Evolutionary conservation across 2,888 invertebrate genomes (phyloP).

Genomic region (Syritta pipiens): DNA sequence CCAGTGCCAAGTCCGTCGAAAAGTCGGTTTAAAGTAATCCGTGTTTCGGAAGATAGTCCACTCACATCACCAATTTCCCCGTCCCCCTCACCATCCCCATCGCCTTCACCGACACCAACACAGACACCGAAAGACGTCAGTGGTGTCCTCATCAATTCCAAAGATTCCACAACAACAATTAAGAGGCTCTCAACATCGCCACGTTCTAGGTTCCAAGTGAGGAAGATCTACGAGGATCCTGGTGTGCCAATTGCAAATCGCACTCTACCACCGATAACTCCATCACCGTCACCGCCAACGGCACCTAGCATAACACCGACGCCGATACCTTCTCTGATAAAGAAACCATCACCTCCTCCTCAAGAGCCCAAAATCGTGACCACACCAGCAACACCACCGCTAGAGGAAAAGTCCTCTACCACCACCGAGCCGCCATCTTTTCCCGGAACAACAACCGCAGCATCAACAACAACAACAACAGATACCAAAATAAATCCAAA

Average conservation of each 20-base stretch:
- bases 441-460: not conserved
- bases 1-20: slow-evolving; percentile 82
- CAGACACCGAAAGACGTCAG: slow-evolving; percentile 49
- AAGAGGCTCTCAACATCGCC: slow-evolving; percentile 77
- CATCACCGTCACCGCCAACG: slow-evolving; percentile 75
- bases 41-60: slow-evolving; percentile 77
- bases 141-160: slow-evolving; percentile 69
- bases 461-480: slow-evolving; percentile 6
- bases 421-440: slow-evolving; percentile 24
- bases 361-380: slow-evolving; percentile 56
- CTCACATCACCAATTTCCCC: slow-evolving; percentile 75
- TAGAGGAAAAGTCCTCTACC: slow-evolving; percentile 25
- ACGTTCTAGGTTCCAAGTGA: slow-evolving; percentile 77
- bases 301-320: slow-evolving; percentile 71
- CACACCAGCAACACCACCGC: slow-evolving; percentile 62
- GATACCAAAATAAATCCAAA: slow-evolving; percentile 67
- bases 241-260: slow-evolving; percentile 73
- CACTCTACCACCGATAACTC: slow-evolving; percentile 74
- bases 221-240: slow-evolving; percentile 77
- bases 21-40: slow-evolving; percentile 79
- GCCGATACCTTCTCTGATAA: slow-evolving; percentile 21
- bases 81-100: slow-evolving; percentile 71
- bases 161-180: slow-evolving; percentile 75
- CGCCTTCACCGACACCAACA: slow-evolving; percentile 60
- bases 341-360: slow-evolving; percentile 27